Evolutionary conservation across 2,888 invertebrate genomes (phyloP).

Genomic region (Cheilosia pagana): DNA sequence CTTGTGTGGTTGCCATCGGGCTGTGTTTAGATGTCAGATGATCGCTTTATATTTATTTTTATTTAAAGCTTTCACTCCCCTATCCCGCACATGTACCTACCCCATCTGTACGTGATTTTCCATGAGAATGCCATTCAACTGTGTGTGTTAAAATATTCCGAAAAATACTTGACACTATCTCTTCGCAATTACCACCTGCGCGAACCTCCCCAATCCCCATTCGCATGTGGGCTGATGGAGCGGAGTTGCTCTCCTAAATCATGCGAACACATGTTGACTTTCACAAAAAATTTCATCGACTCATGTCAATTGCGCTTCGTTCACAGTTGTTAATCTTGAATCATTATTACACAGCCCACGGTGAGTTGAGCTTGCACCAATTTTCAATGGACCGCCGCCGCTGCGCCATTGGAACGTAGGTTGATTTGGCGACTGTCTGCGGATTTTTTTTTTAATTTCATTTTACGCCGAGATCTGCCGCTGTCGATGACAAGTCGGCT

Average conservation of each 20-base stretch:
- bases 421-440: constrained; percentile 66
- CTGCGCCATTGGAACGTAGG: constrained; percentile 49
- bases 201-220: constrained; percentile 35
- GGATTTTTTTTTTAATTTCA: constrained; percentile 24
- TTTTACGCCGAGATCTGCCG: constrained; percentile 53
- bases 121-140: too few relatives aligned
- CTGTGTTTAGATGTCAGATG: not conserved
- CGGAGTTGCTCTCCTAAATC: constrained; percentile 64
- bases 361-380: constrained; percentile 59
- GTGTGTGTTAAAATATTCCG: constrained; percentile 25
- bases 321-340: constrained; percentile 72
- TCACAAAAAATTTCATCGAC: constrained; percentile 71
- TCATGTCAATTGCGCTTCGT: constrained; percentile 72
- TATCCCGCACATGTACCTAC: too few relatives aligned
- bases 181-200: constrained; percentile 65
- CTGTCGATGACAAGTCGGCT: constrained; percentile 71
- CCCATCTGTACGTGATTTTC: too few relatives aligned
- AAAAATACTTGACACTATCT: constrained; percentile 45
- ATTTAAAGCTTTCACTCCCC: too few relatives aligned
- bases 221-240: constrained; percentile 31
- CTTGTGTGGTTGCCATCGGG: not conserved
- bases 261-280: constrained; percentile 69
- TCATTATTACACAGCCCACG: constrained; percentile 70
- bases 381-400: constrained; percentile 49
- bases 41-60: too few relatives aligned